Evolutionary conservation across 2,888 invertebrate species (phyloP), one percentile per base, ranked within the genome.

Genomic region (Desoria tigrina): DNA sequence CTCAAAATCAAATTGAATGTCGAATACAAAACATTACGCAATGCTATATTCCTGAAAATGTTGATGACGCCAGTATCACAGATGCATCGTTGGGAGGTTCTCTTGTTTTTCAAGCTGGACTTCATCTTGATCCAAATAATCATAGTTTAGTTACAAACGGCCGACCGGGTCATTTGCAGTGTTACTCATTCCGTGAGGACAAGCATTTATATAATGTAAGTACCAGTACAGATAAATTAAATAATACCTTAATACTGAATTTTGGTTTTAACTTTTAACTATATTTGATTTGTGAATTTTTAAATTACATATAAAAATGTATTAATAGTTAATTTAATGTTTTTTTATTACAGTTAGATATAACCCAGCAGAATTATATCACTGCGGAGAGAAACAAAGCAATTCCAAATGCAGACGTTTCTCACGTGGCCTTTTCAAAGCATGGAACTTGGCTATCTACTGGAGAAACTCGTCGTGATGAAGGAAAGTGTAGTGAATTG

Each of bases 371-470:
- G 79, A 92, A 91, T 82, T 84, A 84, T 74, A 79, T 88, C 24
- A 87, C 87, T 0, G 83, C 85, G 76, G 88, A 89, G 77, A 80
- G 84, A 56, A 79, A 84, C 27, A 80, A 81, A 58, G 81, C 84
- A 26, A 82, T 89, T 69, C 83, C 85, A 61, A 87, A 89, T 76
- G 85, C 85, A 2, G 85, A 87, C 76, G 86, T 92, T 0, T 85
- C 84, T 3, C 83, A 84, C 73, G 83, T 87, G n/a, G 86, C 88
- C 0, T 82, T 91, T 63, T 86, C 86, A 78, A 81, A 83, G 59
- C 82, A 84, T 78, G 88, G 88, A 0, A 77, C 79, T 7, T 92
- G 92, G 91, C 82, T 92, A 81, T 89, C 86, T 7, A 90, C 90
- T 0, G 79, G 58, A 78, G 84, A 78, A 73, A 77, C 61, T 66